Evolutionary conservation across 2,113 vertebrate genomes (phyloP), one percentile per base, ranked within the genome.

Genomic region (Oreochromis niloticus): DNA sequence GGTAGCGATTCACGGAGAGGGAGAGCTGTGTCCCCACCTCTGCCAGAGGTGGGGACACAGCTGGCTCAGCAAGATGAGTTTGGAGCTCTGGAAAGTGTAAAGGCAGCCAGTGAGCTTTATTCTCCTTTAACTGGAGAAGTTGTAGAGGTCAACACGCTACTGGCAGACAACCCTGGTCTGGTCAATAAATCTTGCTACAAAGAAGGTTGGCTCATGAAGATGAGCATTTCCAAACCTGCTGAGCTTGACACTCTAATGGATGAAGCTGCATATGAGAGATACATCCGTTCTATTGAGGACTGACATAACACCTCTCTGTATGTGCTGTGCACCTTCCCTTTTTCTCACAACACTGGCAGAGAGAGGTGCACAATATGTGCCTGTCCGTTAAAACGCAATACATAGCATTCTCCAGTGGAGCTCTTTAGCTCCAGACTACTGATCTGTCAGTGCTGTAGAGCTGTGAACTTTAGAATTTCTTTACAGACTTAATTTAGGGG

Each of bases 131-230:
- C 98, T 1, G 98, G 99, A 91, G 97, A 99, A 94, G 98, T 99
- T 85, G 97, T 97, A 24, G 98, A 98, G 93, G 92, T 98, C 91
- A 99, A 99, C 84, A 87, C 94, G 56, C 96, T 96, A 22, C 97
- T 99, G 94, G 96, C 97, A 56, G 98, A 99, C 92, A 98, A 97
- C 54, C 99, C 99, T 39, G 97, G 97, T 61, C 97, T 99, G 16
- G 97, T 99, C 89, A 99, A 99, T 95, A 98, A 98, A 93, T 99
- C 98, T 83, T 99, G 98, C 95, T 99, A 99, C 83, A 96, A 98
- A 95, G 97, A 99, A 99, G 98, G 99, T 73, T 99, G 99, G 99
- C 97, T 99, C 93, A 98, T 99, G 94, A 99, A 99, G 97, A 98
- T 99, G 98, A 97, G 97, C 27, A 95, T 99, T 91, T 97, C 96